These are phyloP conservation scores for Tinamus major DNA, from an alignment of 2,797 vertebrate species.

Conservation along the genomic window DNA sequence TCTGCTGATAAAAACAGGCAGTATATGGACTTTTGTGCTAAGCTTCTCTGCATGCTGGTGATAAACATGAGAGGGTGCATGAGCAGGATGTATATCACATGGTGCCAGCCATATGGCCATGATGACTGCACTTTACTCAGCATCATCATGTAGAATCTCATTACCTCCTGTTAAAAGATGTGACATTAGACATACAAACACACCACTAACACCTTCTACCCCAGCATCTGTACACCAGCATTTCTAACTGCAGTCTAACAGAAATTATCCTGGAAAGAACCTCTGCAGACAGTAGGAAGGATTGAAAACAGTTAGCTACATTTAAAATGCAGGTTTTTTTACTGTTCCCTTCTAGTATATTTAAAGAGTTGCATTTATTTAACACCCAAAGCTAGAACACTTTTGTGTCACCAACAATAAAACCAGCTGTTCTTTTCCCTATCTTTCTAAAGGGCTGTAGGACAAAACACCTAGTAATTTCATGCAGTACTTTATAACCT, in stretches of 20 bases:
- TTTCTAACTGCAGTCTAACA: not conserved
- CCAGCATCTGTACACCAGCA: not conserved
- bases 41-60: accelerated
- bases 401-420: not conserved
- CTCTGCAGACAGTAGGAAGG: not conserved
- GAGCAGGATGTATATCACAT: accelerated
- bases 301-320: not conserved
- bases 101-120: not conserved
- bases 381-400: not conserved
- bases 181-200: not conserved
- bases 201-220: not conserved
- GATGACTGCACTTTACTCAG: not conserved
- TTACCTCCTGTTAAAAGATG: not conserved
- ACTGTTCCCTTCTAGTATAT: not conserved
- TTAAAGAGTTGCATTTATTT: not conserved
- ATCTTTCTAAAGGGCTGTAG: not conserved
- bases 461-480: not conserved
- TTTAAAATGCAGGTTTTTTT: not conserved
- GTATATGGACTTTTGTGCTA: not conserved
- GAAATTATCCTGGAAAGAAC: not conserved
- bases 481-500: not conserved
- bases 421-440: not conserved
- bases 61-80: not conserved
- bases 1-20: not conserved
- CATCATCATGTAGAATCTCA: not conserved